Evolutionary conservation across 92 coral and sea anemone species (phyloP).

Genomic region (Zoanthus sansibaricus): DNA sequence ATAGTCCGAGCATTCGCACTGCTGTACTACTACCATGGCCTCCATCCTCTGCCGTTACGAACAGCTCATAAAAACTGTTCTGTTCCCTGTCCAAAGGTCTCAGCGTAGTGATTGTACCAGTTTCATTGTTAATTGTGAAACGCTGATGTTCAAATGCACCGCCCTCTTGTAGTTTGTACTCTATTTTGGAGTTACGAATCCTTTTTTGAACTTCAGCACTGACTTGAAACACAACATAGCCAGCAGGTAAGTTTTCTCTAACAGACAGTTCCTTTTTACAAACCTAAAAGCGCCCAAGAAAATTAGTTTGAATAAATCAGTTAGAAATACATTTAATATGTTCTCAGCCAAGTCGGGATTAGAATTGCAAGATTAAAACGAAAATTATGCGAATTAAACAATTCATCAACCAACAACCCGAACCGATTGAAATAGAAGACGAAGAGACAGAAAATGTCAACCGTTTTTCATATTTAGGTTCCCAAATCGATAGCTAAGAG

Average conservation of each 20-base stretch:
- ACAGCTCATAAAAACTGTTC: conserved; percentile 45
- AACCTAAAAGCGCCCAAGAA: not conserved
- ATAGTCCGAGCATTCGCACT: conserved; percentile 67
- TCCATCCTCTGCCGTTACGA: conserved; percentile 82
- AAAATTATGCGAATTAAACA: no score
- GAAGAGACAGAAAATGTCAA: no score
- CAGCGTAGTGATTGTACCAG: conserved; percentile 73
- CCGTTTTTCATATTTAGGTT: no score
- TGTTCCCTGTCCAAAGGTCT: conserved; percentile 79
- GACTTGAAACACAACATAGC: conserved; percentile 70
- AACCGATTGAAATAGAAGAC: no score
- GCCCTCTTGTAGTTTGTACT: conserved; percentile 71
- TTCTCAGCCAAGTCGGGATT: no score
- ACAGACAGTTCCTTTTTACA: conserved; percentile 61
- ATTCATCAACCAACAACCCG: no score
- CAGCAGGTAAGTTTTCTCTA: conserved; percentile 76
- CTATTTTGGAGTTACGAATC: conserved; percentile 73
- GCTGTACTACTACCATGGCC: conserved; percentile 62
- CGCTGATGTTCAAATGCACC: conserved; percentile 5
- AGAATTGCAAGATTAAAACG: no score
- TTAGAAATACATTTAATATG: no score
- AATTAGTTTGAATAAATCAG: not conserved
- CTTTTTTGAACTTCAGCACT: conserved; percentile 76
- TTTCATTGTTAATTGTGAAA: conserved; percentile 80
- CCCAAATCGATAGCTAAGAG: no score